Conservation (phyloP, 2,888 invertebrate species). For the Cryptops parisi region DNA sequence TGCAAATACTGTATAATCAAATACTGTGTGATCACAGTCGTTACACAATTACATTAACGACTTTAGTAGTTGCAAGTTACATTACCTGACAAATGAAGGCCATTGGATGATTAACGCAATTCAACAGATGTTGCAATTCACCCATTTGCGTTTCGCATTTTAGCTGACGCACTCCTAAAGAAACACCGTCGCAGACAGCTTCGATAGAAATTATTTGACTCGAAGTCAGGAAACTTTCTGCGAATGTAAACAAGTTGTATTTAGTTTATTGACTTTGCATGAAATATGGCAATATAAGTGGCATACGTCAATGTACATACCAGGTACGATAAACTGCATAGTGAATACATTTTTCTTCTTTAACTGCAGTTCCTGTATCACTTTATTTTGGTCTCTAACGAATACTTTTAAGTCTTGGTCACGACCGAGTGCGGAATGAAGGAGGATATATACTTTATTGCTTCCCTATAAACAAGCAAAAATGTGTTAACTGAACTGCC, state of each 20-base stretch:
- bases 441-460: constrained; percentile 60
- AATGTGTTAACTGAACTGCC: no score
- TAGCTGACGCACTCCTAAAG: constrained; percentile 64
- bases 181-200: constrained; percentile 51
- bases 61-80: no score
- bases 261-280: no score
- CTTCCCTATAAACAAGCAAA: constrained; percentile 47
- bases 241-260: no score
- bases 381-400: constrained; percentile 60
- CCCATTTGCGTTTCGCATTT: constrained; percentile 74
- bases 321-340: constrained; percentile 65
- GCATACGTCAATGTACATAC: constrained; percentile 30
- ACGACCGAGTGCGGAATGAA: constrained; percentile 59
- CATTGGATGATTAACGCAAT: constrained; percentile 55
- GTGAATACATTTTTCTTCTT: constrained; percentile 72
- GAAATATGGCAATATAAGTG: no score
- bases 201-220: constrained; percentile 62
- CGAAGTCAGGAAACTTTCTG: constrained; percentile 64
- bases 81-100: constrained; percentile 76
- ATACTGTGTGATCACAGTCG: no score
- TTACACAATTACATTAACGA: no score
- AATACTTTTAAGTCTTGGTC: constrained; percentile 62
- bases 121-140: constrained; percentile 64
- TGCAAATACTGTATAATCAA: no score
- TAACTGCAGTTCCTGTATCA: constrained; percentile 54